Percentiles rank a stretch among this genome's conserved stretches.
phyloP scores from a whole-genome alignment of 2,797 vertebrate genomes.

The Ctenosaura bakeri region DNA sequence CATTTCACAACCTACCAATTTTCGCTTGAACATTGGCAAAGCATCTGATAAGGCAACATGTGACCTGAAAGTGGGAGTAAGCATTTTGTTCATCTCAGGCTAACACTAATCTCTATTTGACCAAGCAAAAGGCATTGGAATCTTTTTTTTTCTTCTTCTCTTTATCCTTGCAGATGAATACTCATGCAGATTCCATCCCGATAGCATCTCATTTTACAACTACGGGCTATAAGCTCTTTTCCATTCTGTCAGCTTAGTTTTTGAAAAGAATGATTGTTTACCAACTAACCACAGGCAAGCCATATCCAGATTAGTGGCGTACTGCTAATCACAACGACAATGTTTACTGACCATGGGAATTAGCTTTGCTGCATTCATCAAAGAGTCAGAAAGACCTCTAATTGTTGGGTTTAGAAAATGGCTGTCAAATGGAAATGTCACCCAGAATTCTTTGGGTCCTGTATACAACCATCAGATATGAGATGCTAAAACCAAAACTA shows the following conservation, averaged over 20 bases:
- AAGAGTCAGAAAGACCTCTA: neutral
- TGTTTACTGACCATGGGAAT: constrained; percentile 10
- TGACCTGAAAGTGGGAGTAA: constrained; percentile 42
- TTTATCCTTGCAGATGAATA: constrained; percentile 5
- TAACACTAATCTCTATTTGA: constrained; percentile 15
- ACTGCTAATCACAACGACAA: neutral
- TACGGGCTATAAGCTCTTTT: neutral
- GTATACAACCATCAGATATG: neutral
- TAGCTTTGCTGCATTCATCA: constrained; percentile 12
- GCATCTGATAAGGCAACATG: neutral
- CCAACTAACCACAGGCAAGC: neutral
- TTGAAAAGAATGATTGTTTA: constrained; percentile 25
- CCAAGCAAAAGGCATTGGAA: rapidly evolving
- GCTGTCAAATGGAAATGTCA: neutral
- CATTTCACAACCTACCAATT: neutral
- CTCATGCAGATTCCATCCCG: rapidly evolving
- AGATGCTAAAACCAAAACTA: neutral
- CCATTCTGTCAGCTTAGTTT: constrained; percentile 6
- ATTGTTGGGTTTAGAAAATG: neutral
- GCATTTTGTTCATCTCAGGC: constrained; percentile 9
- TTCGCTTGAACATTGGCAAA: constrained; percentile 7
- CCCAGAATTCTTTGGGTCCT: neutral
- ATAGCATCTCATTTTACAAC: constrained; percentile 11
- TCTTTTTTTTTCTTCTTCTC: neutral
- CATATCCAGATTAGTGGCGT: neutral